phyloP scores from a whole-genome alignment of 2,113 vertebrate genomes.

The Tympanuchus pallidicinctus region DNA sequence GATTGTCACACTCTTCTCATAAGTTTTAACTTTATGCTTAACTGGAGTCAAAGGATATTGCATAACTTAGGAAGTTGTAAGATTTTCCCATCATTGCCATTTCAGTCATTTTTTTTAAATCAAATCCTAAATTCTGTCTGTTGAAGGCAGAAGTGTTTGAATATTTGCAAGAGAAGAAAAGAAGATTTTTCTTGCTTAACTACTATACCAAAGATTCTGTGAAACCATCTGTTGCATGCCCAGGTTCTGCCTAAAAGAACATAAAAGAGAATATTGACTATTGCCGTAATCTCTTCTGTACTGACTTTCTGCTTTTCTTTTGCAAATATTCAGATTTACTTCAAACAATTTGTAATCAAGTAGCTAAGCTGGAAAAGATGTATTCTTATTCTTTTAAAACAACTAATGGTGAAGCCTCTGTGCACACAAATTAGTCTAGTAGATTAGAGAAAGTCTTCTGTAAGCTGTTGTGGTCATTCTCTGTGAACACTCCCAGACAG shows the following conservation, averaged over 20 bases:
- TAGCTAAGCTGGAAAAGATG: not conserved
- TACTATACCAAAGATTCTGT: not conserved
- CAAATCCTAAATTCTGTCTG: not conserved
- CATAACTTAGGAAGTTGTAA: not conserved
- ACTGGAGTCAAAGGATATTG: not conserved
- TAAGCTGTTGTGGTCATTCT: not conserved
- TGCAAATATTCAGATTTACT: slow-evolving; percentile 8
- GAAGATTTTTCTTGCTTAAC: not conserved
- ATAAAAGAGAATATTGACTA: not conserved
- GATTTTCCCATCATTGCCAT: not conserved
- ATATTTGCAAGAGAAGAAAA: too few relatives aligned
- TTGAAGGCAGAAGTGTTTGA: not conserved
- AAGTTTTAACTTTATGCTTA: not conserved
- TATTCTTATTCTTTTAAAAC: not conserved
- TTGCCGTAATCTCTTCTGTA: not conserved
- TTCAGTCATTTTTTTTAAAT: not conserved
- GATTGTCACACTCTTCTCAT: not conserved
- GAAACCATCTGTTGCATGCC: not conserved
- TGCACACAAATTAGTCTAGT: not conserved
- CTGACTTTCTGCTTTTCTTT: not conserved
- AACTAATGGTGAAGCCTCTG: not conserved
- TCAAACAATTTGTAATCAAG: not conserved
- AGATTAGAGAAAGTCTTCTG: not conserved
- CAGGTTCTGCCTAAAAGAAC: not conserved
- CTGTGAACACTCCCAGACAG: not conserved